Base-by-base conservation (phyloP, 2,113 vertebrate species). In the Sinocyclocheilus anshuiensis region DNA sequence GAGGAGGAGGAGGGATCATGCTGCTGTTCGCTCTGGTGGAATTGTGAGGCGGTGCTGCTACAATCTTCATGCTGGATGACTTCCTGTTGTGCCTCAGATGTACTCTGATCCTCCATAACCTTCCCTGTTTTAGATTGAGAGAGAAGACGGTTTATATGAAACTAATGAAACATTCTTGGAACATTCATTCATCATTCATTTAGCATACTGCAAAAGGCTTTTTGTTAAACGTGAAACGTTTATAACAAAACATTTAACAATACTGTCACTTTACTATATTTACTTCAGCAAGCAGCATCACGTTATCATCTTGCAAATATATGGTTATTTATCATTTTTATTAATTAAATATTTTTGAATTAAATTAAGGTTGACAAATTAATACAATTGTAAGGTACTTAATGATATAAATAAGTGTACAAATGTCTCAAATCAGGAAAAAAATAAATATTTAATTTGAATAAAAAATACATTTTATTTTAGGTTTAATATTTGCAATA, bases 51-150 rank as follows among this genome's bases (percentile, higher is more conserved):
- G 67, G 48, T 57, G 83, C 12, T 78, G 71, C 39, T 33, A 59
- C 29, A 15, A 2, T 81, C 74, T 12, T 83, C 76, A 65, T 72
- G 36, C 53, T 39, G 86, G 53, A 29, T 33, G n/a, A 65, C 57
- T 18, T 89, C 87, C 74, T 86, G 84, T 61, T 78, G 39, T n/a
- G 18, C 75, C n/a, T 69, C 50, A 59, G 7, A 59, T 75, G 69
- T 57, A 36, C 69, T 85, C 87, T 90, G 92, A 84, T 90, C 89
- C 84, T 87, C 88, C 87, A 88, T 89, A 83, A 45, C 84, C 65
- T 8, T 71, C 80, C 61, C 77, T 86, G 87, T 57, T 77, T 67
- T 11, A 87, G 36, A 22, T 2, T 22, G 11, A 72, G 4, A 74
- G 67, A 55, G 42, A 29, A 10, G 8, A 16, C 4, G 1, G 29